Conservation (phyloP, 2,113 vertebrate species). For the Xerus inauris region DNA sequence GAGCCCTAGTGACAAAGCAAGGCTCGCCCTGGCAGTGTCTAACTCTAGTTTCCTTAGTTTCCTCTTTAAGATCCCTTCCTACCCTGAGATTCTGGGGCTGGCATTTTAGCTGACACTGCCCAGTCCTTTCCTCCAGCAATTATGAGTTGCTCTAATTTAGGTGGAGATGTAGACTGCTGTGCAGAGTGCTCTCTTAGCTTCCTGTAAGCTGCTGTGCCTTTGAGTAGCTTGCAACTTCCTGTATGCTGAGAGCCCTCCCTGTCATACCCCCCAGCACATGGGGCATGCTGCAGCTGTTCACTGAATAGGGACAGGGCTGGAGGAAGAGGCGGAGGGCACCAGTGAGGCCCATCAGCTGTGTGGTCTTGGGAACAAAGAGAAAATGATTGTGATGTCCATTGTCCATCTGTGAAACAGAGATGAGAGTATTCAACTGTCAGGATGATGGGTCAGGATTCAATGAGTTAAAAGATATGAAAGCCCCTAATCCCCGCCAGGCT, state of each 20-base stretch:
- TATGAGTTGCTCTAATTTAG: not conserved
- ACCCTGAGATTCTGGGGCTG: not conserved
- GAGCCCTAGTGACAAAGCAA: not conserved
- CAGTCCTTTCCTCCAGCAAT: conserved; percentile 32
- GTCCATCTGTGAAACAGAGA: not conserved
- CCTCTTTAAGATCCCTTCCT: not conserved
- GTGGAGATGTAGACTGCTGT: not conserved
- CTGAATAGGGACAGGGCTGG: not conserved
- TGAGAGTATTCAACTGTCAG: not conserved
- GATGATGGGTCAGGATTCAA: not conserved
- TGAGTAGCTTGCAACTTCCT: not conserved
- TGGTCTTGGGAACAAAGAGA: not conserved
- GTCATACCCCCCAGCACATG: fast-evolving
- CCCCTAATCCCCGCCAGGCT: not conserved
- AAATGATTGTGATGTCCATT: not conserved
- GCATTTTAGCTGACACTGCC: not conserved
- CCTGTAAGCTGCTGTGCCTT: not conserved
- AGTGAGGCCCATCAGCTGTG: not conserved
- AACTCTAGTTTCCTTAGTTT: not conserved
- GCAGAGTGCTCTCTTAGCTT: conserved; percentile 4
- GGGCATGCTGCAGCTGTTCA: not conserved
- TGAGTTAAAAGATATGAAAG: not conserved
- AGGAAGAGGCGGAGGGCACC: not conserved
- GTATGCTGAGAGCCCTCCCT: not conserved
- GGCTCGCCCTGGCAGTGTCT: not conserved